A percentile compares a stretch with the other conserved stretches of the same genome.
Conservation (phyloP, 2,797 vertebrate species). For the Sebastes itinus region DNA sequence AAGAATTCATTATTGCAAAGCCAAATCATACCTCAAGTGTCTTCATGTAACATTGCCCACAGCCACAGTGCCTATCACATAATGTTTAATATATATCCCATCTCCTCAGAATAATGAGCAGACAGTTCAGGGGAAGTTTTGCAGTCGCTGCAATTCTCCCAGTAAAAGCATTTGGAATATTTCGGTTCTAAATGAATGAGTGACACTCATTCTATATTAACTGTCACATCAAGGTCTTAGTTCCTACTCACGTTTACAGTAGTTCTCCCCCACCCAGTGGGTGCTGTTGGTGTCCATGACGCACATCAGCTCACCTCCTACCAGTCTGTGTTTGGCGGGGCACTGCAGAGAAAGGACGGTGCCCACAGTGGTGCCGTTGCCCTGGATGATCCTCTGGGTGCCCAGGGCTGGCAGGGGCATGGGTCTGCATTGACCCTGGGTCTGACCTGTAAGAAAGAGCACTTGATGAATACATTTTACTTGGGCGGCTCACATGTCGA, state of each 20-base stretch:
- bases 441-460: slow-evolving; percentile 40
- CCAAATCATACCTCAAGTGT: slow-evolving; percentile 6
- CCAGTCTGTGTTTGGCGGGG: slow-evolving; percentile 81
- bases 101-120: slow-evolving; percentile 43
- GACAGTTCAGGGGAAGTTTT: slow-evolving; percentile 21
- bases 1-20: slow-evolving; percentile 3
- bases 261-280: slow-evolving; percentile 83
- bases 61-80: slow-evolving; percentile 13
- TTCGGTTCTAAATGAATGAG: background rate
- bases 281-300: slow-evolving; percentile 81
- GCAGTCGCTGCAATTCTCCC: slow-evolving; percentile 38
- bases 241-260: slow-evolving; percentile 86
- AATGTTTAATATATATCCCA: slow-evolving; percentile 46
- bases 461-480: background rate
- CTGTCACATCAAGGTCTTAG: background rate
- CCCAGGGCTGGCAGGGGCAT: slow-evolving; percentile 81
- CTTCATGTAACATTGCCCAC: background rate
- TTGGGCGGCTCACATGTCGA: too few relatives aligned
- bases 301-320: slow-evolving; percentile 81
- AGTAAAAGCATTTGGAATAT: slow-evolving; percentile 15
- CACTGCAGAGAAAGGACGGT: slow-evolving; percentile 88
- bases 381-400: slow-evolving; percentile 82
- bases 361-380: slow-evolving; percentile 88
- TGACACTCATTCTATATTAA: background rate
- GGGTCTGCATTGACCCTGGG: slow-evolving; percentile 82